phyloP scores from a whole-genome alignment of 2,113 vertebrate genomes.

The Psophia crepitans region DNA sequence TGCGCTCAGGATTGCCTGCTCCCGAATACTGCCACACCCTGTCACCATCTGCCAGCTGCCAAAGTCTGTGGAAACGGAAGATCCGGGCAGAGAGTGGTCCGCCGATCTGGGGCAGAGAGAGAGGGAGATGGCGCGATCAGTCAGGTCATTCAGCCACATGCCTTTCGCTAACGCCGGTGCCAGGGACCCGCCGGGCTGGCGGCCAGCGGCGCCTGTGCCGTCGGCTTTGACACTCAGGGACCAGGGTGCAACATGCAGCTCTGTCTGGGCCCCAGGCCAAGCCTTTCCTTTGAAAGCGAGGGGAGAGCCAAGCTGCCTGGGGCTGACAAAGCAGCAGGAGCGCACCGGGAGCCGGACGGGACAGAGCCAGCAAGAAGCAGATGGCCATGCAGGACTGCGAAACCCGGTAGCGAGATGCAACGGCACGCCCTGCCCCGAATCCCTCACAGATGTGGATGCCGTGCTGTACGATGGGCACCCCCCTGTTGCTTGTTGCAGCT shows the following conservation, averaged over 20 bases:
- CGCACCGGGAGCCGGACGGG: not conserved
- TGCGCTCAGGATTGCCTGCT: slow-evolving; percentile 83
- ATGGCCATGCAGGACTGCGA: slow-evolving; percentile 45
- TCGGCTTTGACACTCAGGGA: not conserved
- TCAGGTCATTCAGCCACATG: slow-evolving; percentile 49
- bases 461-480: not conserved
- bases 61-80: slow-evolving; percentile 96
- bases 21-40: slow-evolving; percentile 96
- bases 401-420: not conserved
- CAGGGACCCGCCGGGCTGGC: not conserved
- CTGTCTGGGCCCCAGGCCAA: not conserved
- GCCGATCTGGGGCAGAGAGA: slow-evolving; percentile 87
- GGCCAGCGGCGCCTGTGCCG: not conserved
- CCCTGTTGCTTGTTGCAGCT: not conserved
- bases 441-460: not conserved
- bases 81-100: slow-evolving; percentile 88
- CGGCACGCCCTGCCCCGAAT: not conserved
- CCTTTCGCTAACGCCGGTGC: not conserved
- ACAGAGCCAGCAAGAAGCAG: slow-evolving; percentile 19
- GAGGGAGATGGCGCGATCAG: slow-evolving; percentile 67
- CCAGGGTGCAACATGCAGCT: not conserved
- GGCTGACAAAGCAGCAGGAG: not conserved
- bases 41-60: slow-evolving; percentile 99
- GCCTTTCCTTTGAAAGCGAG: not conserved
- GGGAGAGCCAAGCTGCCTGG: not conserved